phyloP scores from a whole-genome alignment of 2,113 vertebrate genomes.

The Cariama cristata region DNA sequence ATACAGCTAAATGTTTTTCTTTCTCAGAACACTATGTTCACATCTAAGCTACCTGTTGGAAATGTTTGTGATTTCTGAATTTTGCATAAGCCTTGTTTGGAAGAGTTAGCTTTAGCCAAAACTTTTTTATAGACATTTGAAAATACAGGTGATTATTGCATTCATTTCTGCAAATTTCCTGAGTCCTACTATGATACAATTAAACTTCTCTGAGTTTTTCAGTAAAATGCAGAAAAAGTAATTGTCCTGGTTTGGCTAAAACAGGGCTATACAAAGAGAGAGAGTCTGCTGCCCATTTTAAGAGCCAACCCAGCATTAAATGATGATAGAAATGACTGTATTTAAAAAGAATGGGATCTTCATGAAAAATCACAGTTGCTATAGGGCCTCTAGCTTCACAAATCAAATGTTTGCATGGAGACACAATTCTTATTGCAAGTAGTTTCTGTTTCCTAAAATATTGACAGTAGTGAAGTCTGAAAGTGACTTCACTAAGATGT shows the following conservation, averaged over 20 bases:
- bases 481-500: neutral
- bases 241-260: no score
- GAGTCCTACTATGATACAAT: neutral
- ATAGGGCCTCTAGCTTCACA: neutral
- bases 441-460: neutral
- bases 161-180: neutral
- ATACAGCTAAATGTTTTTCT: neutral
- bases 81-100: neutral
- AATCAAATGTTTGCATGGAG: neutral
- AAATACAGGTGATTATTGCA: neutral
- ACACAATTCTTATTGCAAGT: neutral
- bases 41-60: neutral
- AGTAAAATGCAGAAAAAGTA: neutral
- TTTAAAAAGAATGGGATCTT: neutral
- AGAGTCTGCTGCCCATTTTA: no score
- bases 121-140: neutral
- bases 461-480: neutral
- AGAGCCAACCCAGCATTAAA: no score
- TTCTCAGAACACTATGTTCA: neutral
- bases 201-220: neutral
- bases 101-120: neutral
- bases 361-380: neutral
- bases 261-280: no score
- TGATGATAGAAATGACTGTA: neutral
- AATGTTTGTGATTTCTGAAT: neutral